Conservation (phyloP, 2,888 invertebrate species). For the Leucania comma region DNA sequence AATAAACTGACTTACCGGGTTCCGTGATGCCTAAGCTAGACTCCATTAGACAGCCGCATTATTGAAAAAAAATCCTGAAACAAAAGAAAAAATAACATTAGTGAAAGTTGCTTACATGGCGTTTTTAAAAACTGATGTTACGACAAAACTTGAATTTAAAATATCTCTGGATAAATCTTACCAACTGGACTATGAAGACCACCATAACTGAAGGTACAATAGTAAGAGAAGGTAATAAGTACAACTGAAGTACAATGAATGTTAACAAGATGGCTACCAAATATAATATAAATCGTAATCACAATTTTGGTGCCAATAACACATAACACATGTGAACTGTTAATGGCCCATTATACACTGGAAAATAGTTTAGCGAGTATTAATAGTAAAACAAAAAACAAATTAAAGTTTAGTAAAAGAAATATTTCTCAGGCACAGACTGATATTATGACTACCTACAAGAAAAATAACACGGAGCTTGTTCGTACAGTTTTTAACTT, state of each 20-base stretch:
- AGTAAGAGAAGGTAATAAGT: no score
- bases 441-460: no score
- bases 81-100: slow-evolving; percentile 66
- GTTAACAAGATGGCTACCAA: no score
- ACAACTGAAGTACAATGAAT: background rate
- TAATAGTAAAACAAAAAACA: no score
- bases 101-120: background rate
- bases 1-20: slow-evolving; percentile 80
- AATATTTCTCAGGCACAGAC: no score
- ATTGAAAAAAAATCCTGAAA: slow-evolving; percentile 88
- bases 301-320: background rate
- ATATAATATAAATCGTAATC: background rate
- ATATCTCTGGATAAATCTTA: background rate
- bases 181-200: background rate
- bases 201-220: background rate
- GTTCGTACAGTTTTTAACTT: background rate
- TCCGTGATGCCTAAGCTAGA: slow-evolving; percentile 84
- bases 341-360: no score
- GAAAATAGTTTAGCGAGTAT: no score
- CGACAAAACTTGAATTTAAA: fast-evolving
- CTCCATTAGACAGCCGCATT: slow-evolving; percentile 87
- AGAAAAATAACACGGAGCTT: background rate
- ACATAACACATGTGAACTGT: no score
- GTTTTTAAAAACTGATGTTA: no score
- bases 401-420: no score